Conservation (phyloP, 2,888 invertebrate genomes). For the Plebejus anna region DNA sequence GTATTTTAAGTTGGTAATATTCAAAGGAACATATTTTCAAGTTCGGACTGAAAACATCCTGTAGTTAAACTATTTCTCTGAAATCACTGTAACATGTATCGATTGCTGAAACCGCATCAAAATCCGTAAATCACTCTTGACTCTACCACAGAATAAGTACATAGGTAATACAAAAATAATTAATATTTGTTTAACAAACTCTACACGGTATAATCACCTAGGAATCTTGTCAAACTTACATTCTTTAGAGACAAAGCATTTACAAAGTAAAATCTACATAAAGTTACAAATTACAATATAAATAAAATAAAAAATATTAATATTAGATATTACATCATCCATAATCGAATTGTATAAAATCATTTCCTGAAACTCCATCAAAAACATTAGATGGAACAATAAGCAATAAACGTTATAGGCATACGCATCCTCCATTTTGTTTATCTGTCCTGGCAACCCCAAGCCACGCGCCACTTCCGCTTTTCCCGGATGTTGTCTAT, state of each 20-base stretch:
- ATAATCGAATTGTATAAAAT: neutral
- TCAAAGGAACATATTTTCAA: no score
- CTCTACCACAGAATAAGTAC: no score
- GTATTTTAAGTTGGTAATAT: no score
- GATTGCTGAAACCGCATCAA: no score
- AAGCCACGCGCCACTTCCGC: constrained; percentile 21
- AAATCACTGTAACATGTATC: no score
- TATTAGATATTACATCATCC: neutral
- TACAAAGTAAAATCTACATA: neutral
- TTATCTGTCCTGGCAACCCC: constrained; percentile 19
- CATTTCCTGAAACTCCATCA: neutral
- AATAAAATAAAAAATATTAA: neutral
- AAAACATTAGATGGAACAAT: neutral
- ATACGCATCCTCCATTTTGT: neutral
- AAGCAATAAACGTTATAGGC: constrained; percentile 19
- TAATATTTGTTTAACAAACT: no score
- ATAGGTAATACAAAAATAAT: no score
- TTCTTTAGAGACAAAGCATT: neutral
- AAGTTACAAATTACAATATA: neutral
- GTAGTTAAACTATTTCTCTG: no score
- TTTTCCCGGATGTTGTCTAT: constrained; percentile 26
- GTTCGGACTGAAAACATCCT: no score
- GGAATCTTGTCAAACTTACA: no score
- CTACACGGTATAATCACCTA: no score
- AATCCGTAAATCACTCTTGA: no score